Conservation (phyloP, 2,888 invertebrate genomes). For the Mesochorus sp. region DNA sequence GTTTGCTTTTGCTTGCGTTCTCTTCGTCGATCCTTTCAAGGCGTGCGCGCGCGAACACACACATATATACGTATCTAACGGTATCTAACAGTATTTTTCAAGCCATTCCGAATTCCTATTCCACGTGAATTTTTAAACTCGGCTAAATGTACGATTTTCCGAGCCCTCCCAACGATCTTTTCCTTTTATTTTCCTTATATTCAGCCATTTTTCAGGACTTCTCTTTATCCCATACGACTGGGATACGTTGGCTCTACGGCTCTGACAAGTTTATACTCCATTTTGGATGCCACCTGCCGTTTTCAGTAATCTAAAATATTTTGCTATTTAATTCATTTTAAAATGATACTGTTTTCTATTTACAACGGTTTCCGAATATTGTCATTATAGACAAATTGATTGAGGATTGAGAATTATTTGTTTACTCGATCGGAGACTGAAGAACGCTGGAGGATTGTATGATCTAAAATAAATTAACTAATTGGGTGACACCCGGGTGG, state of each 20-base stretch:
- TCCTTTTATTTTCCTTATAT: background rate
- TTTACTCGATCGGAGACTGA: no score
- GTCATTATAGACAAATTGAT: no score
- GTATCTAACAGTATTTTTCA: slow-evolving; percentile 4
- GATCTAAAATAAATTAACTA: slow-evolving; percentile 4
- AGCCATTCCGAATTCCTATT: slow-evolving; percentile 32
- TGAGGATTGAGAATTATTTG: no score
- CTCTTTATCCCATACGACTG: background rate
- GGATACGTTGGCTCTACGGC: background rate
- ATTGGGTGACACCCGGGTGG: slow-evolving; percentile 5
- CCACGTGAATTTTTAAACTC: slow-evolving; percentile 48
- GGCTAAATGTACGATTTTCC: slow-evolving; percentile 12
- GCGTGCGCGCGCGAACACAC: no score
- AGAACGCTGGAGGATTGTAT: no score
- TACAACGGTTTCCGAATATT: no score
- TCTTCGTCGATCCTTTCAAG: background rate
- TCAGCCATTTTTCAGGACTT: background rate
- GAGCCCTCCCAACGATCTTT: background rate
- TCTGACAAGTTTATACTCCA: background rate
- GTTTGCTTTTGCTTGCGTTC: slow-evolving; percentile 12
- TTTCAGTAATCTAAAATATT: no score
- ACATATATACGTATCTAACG: background rate
- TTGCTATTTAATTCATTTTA: no score
- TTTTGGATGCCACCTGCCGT: background rate
- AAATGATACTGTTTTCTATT: no score